Evolutionary conservation across 1,140 invertebrate genomes (phyloP).

Genomic region (Tribolium castaneum): DNA sequence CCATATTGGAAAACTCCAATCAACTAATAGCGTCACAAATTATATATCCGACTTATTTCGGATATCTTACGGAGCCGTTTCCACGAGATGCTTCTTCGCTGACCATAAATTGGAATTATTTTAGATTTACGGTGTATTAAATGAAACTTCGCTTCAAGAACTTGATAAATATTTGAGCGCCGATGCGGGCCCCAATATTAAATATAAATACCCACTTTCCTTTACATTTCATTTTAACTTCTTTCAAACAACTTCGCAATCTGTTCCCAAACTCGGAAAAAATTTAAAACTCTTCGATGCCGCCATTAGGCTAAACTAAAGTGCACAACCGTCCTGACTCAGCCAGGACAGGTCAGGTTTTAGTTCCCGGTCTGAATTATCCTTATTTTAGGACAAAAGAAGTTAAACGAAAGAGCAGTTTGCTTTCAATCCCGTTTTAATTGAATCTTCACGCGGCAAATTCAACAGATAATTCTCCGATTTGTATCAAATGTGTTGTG

Average conservation of each 20-base stretch:
- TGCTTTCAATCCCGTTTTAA: too few species aligned
- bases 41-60: conserved; percentile 40
- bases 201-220: neutral
- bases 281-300: neutral
- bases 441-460: too few species aligned
- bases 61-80: conserved; percentile 27
- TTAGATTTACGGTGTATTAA: conserved; percentile 41
- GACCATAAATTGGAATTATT: conserved; percentile 45
- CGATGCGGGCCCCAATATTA: neutral
- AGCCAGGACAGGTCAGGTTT: too few species aligned
- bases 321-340: too few species aligned
- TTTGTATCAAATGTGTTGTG: too few species aligned
- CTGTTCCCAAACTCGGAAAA: neutral
- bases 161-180: conserved; percentile 28
- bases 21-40: conserved; percentile 46
- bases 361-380: too few species aligned
- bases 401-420: too few species aligned
- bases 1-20: conserved; percentile 43
- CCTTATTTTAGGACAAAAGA: too few species aligned
- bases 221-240: neutral
- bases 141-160: conserved; percentile 8
- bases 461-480: too few species aligned
- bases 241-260: neutral
- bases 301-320: neutral
- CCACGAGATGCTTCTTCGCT: conserved; percentile 14